Evolutionary conservation across 2,113 vertebrate genomes (phyloP).

Genomic region (Gavialis gangeticus): DNA sequence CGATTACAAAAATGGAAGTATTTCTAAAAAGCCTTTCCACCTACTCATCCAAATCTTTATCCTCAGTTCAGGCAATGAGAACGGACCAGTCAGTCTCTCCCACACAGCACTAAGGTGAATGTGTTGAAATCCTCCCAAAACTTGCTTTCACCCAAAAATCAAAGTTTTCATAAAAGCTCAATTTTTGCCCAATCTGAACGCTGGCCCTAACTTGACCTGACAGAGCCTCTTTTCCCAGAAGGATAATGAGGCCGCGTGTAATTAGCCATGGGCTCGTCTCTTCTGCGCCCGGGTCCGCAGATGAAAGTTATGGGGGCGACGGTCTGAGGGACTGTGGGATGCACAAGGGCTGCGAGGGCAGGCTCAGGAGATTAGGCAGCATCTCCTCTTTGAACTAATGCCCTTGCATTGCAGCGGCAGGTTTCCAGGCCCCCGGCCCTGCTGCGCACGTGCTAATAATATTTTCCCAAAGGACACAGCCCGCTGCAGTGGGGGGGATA

Average conservation of each 20-base stretch:
- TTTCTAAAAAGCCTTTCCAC: constrained; percentile 53
- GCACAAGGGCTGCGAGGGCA: constrained; percentile 50
- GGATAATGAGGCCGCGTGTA: constrained; percentile 58
- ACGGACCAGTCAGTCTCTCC: constrained; percentile 48
- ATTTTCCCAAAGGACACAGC: background rate
- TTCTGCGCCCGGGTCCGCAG: constrained; percentile 54
- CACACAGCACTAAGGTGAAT: constrained; percentile 21
- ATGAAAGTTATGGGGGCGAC: constrained; percentile 35
- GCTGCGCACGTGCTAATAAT: no score
- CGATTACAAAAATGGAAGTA: constrained; percentile 18
- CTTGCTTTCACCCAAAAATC: constrained; percentile 39
- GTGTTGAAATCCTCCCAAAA: constrained; percentile 62
- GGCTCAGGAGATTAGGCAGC: constrained; percentile 48
- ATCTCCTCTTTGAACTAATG: constrained; percentile 56
- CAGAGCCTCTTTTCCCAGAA: constrained; percentile 55
- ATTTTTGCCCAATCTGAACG: background rate
- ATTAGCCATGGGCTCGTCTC: constrained; percentile 68
- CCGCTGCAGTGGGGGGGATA: background rate
- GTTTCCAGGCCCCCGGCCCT: no score
- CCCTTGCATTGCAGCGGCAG: constrained; percentile 41
- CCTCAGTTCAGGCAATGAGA: constrained; percentile 25
- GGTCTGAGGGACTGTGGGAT: background rate
- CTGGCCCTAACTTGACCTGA: constrained; percentile 56
- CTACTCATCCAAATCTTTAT: background rate
- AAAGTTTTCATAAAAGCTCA: constrained; percentile 48